Evolutionary conservation across 2,888 invertebrate species (phyloP).

Genomic region (Dendrolimus houi): DNA sequence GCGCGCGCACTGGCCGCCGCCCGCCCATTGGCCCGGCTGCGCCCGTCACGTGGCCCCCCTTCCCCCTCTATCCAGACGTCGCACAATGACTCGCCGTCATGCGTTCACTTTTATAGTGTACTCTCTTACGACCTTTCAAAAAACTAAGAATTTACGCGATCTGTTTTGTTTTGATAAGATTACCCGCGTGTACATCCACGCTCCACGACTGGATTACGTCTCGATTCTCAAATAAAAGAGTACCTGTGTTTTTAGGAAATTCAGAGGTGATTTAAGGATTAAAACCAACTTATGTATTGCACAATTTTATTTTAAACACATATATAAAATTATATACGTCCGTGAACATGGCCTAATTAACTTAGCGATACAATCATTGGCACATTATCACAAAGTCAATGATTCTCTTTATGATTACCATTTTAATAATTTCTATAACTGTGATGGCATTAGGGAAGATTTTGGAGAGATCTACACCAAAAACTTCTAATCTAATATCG

Average conservation of each 20-base stretch:
- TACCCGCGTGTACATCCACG: background rate
- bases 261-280: slow-evolving; percentile 1
- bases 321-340: slow-evolving; percentile 20
- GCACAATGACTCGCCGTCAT: slow-evolving; percentile 26
- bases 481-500: background rate
- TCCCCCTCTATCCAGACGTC: slow-evolving; percentile 16
- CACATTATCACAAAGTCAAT: slow-evolving; percentile 77
- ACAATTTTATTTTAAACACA: slow-evolving; percentile 24
- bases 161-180: slow-evolving; percentile 50
- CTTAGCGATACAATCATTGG: slow-evolving; percentile 70
- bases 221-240: background rate
- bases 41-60: slow-evolving; percentile 40
- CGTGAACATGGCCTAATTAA: slow-evolving; percentile 18
- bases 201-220: background rate
- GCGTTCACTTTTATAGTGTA: slow-evolving; percentile 34
- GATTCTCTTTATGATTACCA: slow-evolving; percentile 38
- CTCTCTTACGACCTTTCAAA: slow-evolving; percentile 42
- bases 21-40: slow-evolving; percentile 37
- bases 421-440: slow-evolving; percentile 19
- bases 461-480: slow-evolving; percentile 9
- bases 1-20: slow-evolving; percentile 43
- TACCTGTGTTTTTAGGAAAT: background rate
- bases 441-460: slow-evolving; percentile 29
- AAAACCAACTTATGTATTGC: slow-evolving; percentile 11
- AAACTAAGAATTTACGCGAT: slow-evolving; percentile 51